Evolutionary conservation across 2,888 invertebrate genomes (phyloP).

Genomic region (Nomada ruficornis): DNA sequence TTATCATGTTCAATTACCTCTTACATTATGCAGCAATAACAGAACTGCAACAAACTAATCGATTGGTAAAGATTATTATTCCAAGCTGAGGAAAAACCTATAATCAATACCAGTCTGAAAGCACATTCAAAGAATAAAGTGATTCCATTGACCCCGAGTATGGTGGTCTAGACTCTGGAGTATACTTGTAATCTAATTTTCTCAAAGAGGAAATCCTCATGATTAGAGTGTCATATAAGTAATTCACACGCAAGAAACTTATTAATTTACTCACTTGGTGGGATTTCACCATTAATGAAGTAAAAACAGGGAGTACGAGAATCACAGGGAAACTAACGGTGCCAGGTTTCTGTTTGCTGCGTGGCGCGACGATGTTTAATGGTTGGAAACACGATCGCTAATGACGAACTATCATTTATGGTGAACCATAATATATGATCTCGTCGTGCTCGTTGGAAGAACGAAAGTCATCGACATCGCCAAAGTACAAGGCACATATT

Average conservation of each 20-base stretch:
- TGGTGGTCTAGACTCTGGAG: too few species aligned
- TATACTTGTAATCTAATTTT: neutral
- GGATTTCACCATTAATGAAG: constrained; percentile 11
- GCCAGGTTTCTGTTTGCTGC: constrained; percentile 9
- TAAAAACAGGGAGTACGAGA: constrained; percentile 2
- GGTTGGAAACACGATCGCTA: constrained; percentile 32
- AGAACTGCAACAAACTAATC: too few species aligned
- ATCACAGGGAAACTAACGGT: constrained; percentile 3
- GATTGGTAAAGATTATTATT: too few species aligned
- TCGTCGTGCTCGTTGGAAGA: constrained; percentile 5
- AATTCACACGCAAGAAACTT: neutral
- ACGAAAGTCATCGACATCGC: constrained; percentile 12
- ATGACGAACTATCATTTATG: constrained; percentile 40
- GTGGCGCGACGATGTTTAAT: constrained; percentile 12
- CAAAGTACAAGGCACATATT: too few species aligned
- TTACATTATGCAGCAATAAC: too few species aligned
- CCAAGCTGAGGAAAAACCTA: too few species aligned
- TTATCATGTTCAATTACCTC: too few species aligned
- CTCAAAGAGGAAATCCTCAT: neutral
- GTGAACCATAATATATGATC: constrained; percentile 18
- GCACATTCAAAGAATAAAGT: too few species aligned
- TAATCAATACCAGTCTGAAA: too few species aligned
- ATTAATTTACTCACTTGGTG: constrained; percentile 9
- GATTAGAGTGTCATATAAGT: neutral
- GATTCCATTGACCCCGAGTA: too few species aligned